These are phyloP conservation scores for Agrilus mali DNA, from an alignment of 2,888 invertebrate species.

Conservation along the genomic window DNA sequence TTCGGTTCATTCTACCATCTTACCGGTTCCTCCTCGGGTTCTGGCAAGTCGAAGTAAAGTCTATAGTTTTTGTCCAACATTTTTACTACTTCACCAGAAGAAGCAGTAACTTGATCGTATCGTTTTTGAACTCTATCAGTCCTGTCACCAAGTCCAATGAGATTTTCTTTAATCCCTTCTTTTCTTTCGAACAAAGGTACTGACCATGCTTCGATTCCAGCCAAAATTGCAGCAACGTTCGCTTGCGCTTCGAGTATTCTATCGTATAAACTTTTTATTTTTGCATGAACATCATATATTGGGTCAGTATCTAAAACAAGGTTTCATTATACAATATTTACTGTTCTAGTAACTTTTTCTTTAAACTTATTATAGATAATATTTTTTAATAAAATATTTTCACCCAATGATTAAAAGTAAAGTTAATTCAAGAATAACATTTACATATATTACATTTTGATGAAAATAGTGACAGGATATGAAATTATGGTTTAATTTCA, in stretches of 20 bases:
- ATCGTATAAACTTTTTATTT: conserved; percentile 58
- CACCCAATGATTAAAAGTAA: too few relatives aligned
- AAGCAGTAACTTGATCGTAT: conserved; percentile 35
- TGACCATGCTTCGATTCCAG: conserved; percentile 57
- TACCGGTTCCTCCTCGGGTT: conserved; percentile 15
- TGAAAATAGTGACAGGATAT: too few relatives aligned
- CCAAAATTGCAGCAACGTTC: conserved; percentile 46
- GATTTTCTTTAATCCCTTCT: conserved; percentile 44
- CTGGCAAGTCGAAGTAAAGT: conserved; percentile 51
- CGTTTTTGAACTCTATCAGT: conserved; percentile 41
- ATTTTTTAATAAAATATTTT: not conserved
- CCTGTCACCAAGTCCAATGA: conserved; percentile 44
- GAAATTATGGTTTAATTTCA: too few relatives aligned
- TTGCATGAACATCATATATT: conserved; percentile 53
- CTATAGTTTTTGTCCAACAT: conserved; percentile 53
- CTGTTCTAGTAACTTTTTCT: too few relatives aligned
- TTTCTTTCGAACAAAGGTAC: conserved; percentile 66
- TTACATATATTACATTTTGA: too few relatives aligned
- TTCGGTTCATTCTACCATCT: conserved; percentile 10
- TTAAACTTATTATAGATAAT: too few relatives aligned
- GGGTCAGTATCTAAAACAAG: conserved; percentile 46
- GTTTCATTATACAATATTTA: too few relatives aligned
- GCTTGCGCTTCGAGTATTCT: conserved; percentile 54
- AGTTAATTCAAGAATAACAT: too few relatives aligned
- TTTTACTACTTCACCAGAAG: conserved; percentile 43